Base-by-base conservation (phyloP, 2,113 vertebrate species). In the Macquaria ambigua region DNA sequence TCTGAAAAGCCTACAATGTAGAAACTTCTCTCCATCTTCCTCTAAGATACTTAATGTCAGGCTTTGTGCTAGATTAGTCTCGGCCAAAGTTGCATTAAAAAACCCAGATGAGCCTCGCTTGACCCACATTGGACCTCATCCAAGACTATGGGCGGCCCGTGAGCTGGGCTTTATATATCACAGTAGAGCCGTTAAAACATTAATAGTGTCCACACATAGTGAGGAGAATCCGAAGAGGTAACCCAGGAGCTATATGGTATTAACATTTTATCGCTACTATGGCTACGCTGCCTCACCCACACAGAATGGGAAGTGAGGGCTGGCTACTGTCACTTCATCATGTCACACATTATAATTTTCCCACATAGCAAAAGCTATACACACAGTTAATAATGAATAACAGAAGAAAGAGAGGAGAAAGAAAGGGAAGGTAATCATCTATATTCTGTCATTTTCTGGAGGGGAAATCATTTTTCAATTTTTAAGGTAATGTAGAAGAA, bases 11-110 rank as follows among this genome's bases (percentile, higher is more conserved):
- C 89, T 59, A 66, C 68, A 88, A 90, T 91, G 90, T 81, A 79
- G 88, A 86, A 92, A 90, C 89, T 89, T 93, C 83, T 87, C 87
- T 87, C 87, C 88, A 93, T 93, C 94, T 92, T 93, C 82, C 88
- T 89, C 77, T 93, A 94, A 95, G 90, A 94, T 93, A 93, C 91
- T 95, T 94, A 95, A 89, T 80, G 77, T 76, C 48, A 58, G 89
- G 89, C 91, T 94, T 94, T 92, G 91, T 91, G 90, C 79, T 83
- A 92, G 91, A 95, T 95, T 94, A 93, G 88, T 93, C 91, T 92
- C 67, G 64, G 90, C 86, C 82, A 88, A 92, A 91, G 90, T 92
- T 93, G 85, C 84, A 94, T 93, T 92, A 90, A 92, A 90, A 81
- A 81, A 89, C 41, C 71, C 67, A 53, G 85, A 90, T 93, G 93